These are phyloP conservation scores for Oedothorax gibbosus DNA, from an alignment of 1,140 invertebrate genomes.

Conservation along the genomic window DNA sequence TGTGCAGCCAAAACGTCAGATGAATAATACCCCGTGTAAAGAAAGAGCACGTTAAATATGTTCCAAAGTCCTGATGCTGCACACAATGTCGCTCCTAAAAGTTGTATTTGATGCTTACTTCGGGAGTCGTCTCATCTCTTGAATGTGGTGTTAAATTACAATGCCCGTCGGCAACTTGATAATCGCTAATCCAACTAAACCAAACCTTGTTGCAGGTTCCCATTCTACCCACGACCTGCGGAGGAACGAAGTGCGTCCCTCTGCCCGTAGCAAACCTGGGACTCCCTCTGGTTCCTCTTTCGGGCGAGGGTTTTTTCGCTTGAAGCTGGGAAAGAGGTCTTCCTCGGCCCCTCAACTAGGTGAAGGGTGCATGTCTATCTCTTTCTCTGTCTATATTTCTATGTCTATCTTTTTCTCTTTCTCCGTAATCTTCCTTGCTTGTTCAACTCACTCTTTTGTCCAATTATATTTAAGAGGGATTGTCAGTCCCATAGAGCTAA, in stretches of 20 bases:
- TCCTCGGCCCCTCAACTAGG: constrained; percentile 92
- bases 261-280: constrained; percentile 17
- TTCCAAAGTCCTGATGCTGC: too few species aligned
- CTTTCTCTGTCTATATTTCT: constrained; percentile 21
- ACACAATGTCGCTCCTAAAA: too few species aligned
- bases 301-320: constrained; percentile 78
- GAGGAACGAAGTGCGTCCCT: constrained; percentile 10
- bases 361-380: constrained; percentile 69
- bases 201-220: neutral
- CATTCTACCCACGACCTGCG: constrained; percentile 54
- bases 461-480: neutral
- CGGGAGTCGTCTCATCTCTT: too few species aligned
- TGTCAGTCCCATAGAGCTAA: too few species aligned
- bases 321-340: constrained; percentile 75
- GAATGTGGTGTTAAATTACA: constrained; percentile 17
- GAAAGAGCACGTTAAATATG: too few species aligned
- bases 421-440: constrained; percentile 2
- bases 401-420: neutral
- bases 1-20: too few species aligned
- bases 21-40: too few species aligned
- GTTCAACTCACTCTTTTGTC: neutral
- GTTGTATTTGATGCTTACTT: too few species aligned
- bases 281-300: constrained; percentile 74
- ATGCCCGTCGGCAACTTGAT: too few species aligned
- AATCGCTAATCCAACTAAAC: too few species aligned